Percentiles rank a stretch among this genome's conserved stretches.
Conservation (phyloP, 2,888 invertebrate genomes). For the Ceraclea dissimilis region DNA sequence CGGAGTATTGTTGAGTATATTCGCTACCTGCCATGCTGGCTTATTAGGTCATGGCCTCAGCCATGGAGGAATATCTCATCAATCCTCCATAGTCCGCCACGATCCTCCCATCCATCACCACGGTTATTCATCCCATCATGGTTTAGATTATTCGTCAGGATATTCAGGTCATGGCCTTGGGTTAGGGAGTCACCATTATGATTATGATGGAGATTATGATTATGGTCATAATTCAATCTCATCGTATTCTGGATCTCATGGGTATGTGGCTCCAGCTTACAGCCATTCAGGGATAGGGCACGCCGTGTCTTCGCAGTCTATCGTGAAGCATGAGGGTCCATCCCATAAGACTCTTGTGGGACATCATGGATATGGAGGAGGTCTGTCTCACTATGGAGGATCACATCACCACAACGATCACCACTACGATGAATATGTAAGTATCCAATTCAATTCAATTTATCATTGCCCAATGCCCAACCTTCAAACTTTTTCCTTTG, state of each 20-base stretch:
- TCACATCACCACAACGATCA: conserved; percentile 5
- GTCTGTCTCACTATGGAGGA: conserved; percentile 8
- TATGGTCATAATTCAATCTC: background rate
- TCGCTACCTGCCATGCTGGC: conserved; percentile 44
- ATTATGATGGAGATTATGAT: conserved; percentile 3
- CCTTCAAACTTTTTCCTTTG: too few relatives aligned
- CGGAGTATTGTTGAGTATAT: conserved; percentile 11
- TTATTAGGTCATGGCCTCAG: conserved; percentile 34
- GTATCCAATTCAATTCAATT: background rate
- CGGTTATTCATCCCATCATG: conserved; percentile 26
- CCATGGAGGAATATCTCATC: conserved; percentile 27
- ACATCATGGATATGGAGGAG: background rate
- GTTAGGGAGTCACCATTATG: background rate
- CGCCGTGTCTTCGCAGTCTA: conserved; percentile 13
- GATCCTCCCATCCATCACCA: conserved; percentile 28
- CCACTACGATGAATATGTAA: conserved; percentile 19
- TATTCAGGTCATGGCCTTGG: background rate
- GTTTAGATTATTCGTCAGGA: conserved; percentile 27
- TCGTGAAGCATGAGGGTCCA: conserved; percentile 11
- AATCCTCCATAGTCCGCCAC: conserved; percentile 28
- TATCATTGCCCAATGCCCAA: too few relatives aligned
- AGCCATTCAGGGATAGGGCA: conserved; percentile 7
- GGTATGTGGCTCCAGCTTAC: background rate
- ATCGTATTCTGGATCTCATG: background rate
- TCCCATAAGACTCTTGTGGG: conserved; percentile 1